A percentile compares a stretch with the other conserved stretches of the same genome.
Conservation (phyloP, 2,888 invertebrate genomes). For the Nowickia ferox region DNA sequence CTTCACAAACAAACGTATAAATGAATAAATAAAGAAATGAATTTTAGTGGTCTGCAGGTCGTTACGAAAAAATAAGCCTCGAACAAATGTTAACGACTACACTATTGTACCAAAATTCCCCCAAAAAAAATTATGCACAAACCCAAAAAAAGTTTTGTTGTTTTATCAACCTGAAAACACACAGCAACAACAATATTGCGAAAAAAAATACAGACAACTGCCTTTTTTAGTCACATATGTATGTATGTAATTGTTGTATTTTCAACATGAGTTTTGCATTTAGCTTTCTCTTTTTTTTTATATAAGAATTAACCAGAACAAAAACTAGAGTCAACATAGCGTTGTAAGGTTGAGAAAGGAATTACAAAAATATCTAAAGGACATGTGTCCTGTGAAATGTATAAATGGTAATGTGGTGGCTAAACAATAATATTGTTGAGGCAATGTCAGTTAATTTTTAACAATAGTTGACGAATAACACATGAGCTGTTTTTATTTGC, state of each 20-base stretch:
- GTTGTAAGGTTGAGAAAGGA: not conserved
- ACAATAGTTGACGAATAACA: not conserved
- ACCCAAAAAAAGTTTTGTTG: slow-evolving; percentile 2
- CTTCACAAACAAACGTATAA: not conserved
- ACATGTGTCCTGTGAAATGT: slow-evolving; percentile 57
- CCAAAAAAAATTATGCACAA: not conserved
- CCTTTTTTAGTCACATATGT: not conserved
- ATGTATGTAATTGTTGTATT: slow-evolving; percentile 29
- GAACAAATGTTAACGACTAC: slow-evolving; percentile 45
- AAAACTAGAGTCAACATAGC: not conserved
- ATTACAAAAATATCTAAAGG: slow-evolving; percentile 52
- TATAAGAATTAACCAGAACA: not conserved
- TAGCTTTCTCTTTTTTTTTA: not conserved
- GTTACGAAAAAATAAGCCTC: not conserved
- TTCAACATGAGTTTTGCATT: slow-evolving; percentile 44
- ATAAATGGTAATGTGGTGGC: slow-evolving; percentile 26
- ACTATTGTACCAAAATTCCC: not conserved
- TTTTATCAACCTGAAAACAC: slow-evolving; percentile 9
- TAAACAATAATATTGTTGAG: slow-evolving; percentile 54
- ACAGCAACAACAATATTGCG: not conserved
- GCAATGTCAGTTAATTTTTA: not conserved
- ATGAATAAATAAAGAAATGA: slow-evolving; percentile 10
- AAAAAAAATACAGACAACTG: slow-evolving; percentile 24
- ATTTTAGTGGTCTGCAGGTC: slow-evolving; percentile 13
- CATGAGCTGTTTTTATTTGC: no score